Conservation (phyloP, 1,140 invertebrate species). For the Reticulitermes speratus region DNA sequence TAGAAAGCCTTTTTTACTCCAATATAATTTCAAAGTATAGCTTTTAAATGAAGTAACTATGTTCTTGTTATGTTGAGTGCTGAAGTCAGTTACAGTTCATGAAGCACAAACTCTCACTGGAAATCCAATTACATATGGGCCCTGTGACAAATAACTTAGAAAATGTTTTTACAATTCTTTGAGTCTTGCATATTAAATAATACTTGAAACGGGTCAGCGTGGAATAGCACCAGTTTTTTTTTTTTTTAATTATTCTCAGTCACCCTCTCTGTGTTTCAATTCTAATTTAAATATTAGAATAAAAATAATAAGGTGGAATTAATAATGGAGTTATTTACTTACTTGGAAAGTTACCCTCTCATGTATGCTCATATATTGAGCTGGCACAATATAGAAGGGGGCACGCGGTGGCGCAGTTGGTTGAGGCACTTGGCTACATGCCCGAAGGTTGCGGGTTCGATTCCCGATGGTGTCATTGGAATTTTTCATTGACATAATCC, state of each 20-base stretch:
- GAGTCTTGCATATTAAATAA: not conserved
- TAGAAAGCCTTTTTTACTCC: constrained; percentile 6
- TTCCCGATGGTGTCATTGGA: too few relatives aligned
- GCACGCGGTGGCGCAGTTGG: too few relatives aligned
- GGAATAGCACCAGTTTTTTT: not conserved
- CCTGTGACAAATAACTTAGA: not conserved
- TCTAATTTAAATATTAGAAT: not conserved
- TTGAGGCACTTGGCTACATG: too few relatives aligned
- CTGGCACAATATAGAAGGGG: too few relatives aligned
- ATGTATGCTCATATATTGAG: too few relatives aligned
- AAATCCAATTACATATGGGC: not conserved
- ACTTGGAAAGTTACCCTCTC: too few relatives aligned
- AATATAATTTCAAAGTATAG: not conserved
- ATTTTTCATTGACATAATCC: too few relatives aligned
- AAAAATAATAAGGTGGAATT: not conserved
- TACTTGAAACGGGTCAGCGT: not conserved
- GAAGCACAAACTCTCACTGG: not conserved
- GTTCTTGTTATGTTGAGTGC: not conserved
- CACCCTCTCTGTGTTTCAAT: not conserved
- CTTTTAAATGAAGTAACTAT: not conserved
- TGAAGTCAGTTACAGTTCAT: not conserved
- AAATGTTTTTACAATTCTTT: not conserved
- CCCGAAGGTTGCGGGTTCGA: too few relatives aligned
- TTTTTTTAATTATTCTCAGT: not conserved
- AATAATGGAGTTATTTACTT: not conserved